phyloP scores from a whole-genome alignment of 1,140 invertebrate species.

The Ceratina australensis region DNA sequence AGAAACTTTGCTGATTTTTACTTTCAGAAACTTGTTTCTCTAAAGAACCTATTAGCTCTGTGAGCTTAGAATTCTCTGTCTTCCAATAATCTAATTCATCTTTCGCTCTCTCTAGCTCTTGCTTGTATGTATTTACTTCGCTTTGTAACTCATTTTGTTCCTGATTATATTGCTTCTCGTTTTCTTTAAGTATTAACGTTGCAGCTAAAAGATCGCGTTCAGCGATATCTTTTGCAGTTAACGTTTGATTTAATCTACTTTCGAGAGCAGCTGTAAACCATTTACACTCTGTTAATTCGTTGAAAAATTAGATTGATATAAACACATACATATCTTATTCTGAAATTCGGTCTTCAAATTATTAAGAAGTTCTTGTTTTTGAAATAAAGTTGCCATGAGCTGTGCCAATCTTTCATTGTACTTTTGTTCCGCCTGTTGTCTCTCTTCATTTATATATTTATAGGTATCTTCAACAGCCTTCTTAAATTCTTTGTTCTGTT shows the following conservation, averaged over 20 bases:
- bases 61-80: conserved; percentile 86
- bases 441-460: conserved; percentile 84
- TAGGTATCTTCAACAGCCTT: conserved; percentile 80
- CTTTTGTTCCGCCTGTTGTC: conserved; percentile 83
- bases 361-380: neutral
- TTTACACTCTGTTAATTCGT: neutral
- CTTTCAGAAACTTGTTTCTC: conserved; percentile 87
- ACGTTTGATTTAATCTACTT: neutral
- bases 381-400: neutral
- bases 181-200: neutral
- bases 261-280: neutral
- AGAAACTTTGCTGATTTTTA: conserved; percentile 83
- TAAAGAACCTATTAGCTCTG: conserved; percentile 86
- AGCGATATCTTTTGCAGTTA: neutral
- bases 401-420: neutral
- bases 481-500: conserved; percentile 83
- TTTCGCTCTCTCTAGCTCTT: conserved; percentile 88
- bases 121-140: conserved; percentile 88
- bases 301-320: neutral
- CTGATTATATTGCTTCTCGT: conserved; percentile 78
- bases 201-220: neutral
- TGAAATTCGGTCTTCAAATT: neutral
- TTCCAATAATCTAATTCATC: conserved; percentile 88
- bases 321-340: neutral
- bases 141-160: conserved; percentile 86